phyloP scores from a whole-genome alignment of 2,888 invertebrate genomes.

The Pseudococcus longispinus region DNA sequence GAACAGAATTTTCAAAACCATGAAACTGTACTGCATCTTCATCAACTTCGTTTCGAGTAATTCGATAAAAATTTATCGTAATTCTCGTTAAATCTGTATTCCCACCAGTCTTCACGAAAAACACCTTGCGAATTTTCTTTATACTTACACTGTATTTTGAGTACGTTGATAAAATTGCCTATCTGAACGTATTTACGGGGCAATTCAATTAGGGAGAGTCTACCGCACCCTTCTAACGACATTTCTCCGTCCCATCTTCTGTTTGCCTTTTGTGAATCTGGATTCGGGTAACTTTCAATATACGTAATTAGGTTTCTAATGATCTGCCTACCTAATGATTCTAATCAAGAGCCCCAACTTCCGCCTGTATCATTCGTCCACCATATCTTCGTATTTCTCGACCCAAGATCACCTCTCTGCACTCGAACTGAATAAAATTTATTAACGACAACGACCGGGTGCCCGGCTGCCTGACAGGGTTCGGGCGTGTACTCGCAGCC shows the following conservation, averaged over 20 bases:
- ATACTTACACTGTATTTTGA: neutral
- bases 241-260: neutral
- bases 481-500: neutral
- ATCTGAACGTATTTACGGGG: neutral
- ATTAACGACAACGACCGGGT: neutral
- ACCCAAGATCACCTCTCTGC: neutral
- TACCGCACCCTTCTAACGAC: neutral
- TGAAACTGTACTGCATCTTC: too few species aligned
- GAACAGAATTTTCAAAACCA: too few species aligned
- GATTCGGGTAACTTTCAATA: neutral
- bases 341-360: neutral
- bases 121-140: too few species aligned
- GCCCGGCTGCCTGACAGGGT: too few species aligned
- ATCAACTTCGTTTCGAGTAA: too few species aligned
- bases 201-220: neutral
- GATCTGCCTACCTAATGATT: neutral
- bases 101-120: too few species aligned
- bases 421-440: neutral
- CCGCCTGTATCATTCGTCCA: neutral
- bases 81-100: too few species aligned
- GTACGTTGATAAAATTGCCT: conserved; percentile 4
- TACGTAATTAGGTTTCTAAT: too few species aligned
- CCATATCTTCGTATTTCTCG: neutral
- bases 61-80: too few species aligned
- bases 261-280: neutral